Conservation (phyloP, 2,797 vertebrate genomes). For the Enteromius trimaculatus region DNA sequence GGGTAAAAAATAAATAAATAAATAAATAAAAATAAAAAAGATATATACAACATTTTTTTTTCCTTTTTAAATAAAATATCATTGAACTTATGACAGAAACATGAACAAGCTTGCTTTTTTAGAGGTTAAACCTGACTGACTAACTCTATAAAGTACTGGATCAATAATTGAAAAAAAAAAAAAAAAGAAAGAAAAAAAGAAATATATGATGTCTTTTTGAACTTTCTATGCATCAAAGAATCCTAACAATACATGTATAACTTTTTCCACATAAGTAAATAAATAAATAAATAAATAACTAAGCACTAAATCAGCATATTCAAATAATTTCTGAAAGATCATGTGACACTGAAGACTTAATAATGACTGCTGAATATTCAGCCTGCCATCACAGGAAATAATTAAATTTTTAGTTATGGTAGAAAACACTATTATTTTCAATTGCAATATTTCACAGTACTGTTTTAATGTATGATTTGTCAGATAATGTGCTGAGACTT, state of each 20-base stretch:
- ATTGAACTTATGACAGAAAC: not conserved
- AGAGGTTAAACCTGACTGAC: not conserved
- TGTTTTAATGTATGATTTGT: not conserved
- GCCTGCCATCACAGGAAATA: not conserved
- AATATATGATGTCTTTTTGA: not conserved
- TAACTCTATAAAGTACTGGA: not conserved
- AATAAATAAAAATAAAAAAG: too few relatives aligned
- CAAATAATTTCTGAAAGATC: too few relatives aligned
- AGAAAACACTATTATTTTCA: not conserved
- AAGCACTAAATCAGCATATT: not conserved
- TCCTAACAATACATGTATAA: not conserved
- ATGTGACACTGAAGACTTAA: too few relatives aligned
- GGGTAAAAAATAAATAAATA: not conserved
- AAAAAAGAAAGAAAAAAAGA: too few relatives aligned
- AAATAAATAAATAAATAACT: not conserved
- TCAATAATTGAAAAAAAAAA: not conserved
- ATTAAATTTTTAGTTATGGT: not conserved
- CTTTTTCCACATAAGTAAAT: not conserved
- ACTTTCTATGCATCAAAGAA: not conserved
- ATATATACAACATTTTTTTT: too few relatives aligned
- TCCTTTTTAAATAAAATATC: not conserved
- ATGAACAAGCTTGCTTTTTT: not conserved
- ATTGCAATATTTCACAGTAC: not conserved
- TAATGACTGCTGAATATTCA: not conserved
- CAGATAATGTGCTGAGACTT: not conserved